Conservation (phyloP, 2,888 invertebrate species). For the Agriotes lineatus region DNA sequence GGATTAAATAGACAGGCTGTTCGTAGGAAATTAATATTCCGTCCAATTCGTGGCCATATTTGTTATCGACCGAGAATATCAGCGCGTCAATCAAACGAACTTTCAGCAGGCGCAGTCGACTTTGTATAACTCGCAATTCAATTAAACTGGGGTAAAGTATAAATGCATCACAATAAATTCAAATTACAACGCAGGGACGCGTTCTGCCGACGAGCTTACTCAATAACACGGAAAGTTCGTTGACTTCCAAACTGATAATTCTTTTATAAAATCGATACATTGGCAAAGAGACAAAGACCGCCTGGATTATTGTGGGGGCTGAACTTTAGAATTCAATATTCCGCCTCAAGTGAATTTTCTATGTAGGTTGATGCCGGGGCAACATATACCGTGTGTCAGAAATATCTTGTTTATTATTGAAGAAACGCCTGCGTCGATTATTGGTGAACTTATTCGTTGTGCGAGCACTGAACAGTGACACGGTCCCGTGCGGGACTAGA, state of each 20-base stretch:
- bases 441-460: neutral
- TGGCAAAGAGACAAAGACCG: conserved; percentile 31
- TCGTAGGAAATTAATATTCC: conserved; percentile 34
- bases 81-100: conserved; percentile 22
- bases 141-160: conserved; percentile 25
- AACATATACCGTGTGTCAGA: neutral
- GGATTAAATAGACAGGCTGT: conserved; percentile 1
- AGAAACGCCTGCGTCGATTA: conserved; percentile 18
- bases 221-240: conserved; percentile 26
- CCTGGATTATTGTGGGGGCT: conserved; percentile 24
- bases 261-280: conserved; percentile 39
- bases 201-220: conserved; percentile 14
- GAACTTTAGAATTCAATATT: conserved; percentile 29
- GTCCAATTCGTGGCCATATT: conserved; percentile 17
- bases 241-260: conserved; percentile 33
- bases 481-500: neutral
- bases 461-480: conserved; percentile 4
- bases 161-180: conserved; percentile 26
- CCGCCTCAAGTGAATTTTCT: neutral
- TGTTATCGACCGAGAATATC: conserved; percentile 1
- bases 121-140: conserved; percentile 14
- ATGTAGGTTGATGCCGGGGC: neutral
- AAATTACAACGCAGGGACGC: conserved; percentile 18
- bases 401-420: conserved; percentile 15
- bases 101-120: neutral